These are phyloP conservation scores for Ceramica pisi DNA, from an alignment of 2,888 invertebrate genomes.

Conservation along the genomic window DNA sequence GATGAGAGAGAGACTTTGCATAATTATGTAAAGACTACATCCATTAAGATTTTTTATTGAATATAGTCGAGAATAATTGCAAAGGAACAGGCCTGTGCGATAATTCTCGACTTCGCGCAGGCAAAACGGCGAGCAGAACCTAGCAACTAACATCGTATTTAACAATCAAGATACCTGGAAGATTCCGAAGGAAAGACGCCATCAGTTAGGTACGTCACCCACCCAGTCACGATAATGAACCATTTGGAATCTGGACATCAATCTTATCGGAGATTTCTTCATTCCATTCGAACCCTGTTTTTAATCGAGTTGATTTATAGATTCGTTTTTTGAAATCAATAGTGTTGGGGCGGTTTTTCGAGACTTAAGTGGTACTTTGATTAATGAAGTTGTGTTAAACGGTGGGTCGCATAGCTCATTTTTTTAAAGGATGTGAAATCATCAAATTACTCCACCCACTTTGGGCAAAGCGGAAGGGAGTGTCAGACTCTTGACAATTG, in stretches of 20 bases:
- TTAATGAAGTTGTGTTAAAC: constrained; percentile 14
- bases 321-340: constrained; percentile 57
- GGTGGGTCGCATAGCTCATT: too few relatives aligned
- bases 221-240: constrained; percentile 75
- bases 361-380: constrained; percentile 5
- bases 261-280: constrained; percentile 75
- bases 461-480: too few relatives aligned
- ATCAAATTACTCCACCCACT: too few relatives aligned
- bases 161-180: constrained; percentile 59
- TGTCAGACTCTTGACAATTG: too few relatives aligned
- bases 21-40: too few relatives aligned
- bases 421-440: too few relatives aligned
- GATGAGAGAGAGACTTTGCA: too few relatives aligned
- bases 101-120: too few relatives aligned
- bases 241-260: constrained; percentile 74
- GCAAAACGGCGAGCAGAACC: background rate
- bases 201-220: constrained; percentile 61
- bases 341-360: constrained; percentile 29
- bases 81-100: too few relatives aligned
- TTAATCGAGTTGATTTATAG: constrained; percentile 68
- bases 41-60: too few relatives aligned
- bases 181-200: constrained; percentile 49
- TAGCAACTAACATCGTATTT: constrained; percentile 45
- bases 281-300: constrained; percentile 68
- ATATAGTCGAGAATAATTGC: too few relatives aligned